Evolutionary conservation across 2,888 invertebrate genomes (phyloP).

Genomic region (Coecobrya sp.): DNA sequence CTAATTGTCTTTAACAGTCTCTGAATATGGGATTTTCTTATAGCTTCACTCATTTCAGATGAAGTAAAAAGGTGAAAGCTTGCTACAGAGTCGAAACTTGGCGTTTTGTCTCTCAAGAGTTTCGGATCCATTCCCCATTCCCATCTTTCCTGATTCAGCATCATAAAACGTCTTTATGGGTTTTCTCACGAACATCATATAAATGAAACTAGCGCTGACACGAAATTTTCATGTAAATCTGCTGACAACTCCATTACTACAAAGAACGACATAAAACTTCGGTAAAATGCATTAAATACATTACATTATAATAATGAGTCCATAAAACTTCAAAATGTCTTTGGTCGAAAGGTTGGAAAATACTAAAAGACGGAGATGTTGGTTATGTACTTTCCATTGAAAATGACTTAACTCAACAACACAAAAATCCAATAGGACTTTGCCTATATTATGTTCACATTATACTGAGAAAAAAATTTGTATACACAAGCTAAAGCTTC

Average conservation of each 20-base stretch:
- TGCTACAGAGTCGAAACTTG: neutral
- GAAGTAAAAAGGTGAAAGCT: constrained; percentile 47
- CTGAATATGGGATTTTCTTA: no score
- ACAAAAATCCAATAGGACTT: neutral
- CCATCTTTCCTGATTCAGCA: constrained; percentile 61
- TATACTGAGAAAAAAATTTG: neutral
- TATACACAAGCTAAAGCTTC: neutral
- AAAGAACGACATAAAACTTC: constrained; percentile 21
- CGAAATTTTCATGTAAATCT: constrained; percentile 60
- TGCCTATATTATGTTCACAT: neutral
- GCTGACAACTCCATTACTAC: constrained; percentile 26
- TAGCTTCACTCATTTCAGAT: no score
- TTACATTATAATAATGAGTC: constrained; percentile 62
- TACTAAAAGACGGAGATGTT: neutral
- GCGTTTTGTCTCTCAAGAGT: neutral
- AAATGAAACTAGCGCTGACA: constrained; percentile 33
- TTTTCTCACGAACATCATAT: constrained; percentile 52
- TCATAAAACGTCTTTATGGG: constrained; percentile 58
- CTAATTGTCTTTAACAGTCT: neutral
- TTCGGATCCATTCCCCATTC: neutral
- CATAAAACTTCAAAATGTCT: constrained; percentile 55
- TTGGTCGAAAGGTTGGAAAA: constrained; percentile 30
- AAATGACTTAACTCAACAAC: constrained; percentile 47
- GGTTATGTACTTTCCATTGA: neutral
- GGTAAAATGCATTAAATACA: constrained; percentile 60